phyloP scores from a whole-genome alignment of 2,888 invertebrate species.

The Parnassius glacialis region DNA sequence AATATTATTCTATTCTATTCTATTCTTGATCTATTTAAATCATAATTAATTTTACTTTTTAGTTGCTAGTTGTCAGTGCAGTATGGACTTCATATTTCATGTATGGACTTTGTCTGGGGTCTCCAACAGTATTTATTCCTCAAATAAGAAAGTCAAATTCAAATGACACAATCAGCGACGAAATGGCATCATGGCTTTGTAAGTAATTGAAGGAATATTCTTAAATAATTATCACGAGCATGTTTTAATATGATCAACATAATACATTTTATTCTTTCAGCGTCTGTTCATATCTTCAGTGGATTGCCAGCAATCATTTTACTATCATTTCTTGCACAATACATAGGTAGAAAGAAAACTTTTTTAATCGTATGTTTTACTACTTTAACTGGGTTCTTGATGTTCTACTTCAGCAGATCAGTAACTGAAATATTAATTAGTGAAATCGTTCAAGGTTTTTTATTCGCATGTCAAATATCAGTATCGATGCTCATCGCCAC shows the following conservation, averaged over 20 bases:
- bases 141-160: constrained; percentile 9
- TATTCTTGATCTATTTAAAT: no score
- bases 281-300: constrained; percentile 6
- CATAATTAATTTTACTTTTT: background rate
- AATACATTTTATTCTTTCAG: constrained; percentile 30
- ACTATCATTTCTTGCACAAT: background rate
- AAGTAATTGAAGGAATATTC: constrained; percentile 26
- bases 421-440: constrained; percentile 10
- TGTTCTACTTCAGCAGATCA: constrained; percentile 9
- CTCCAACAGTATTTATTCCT: constrained; percentile 27
- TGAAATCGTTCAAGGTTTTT: constrained; percentile 11
- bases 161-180: constrained; percentile 35
- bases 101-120: constrained; percentile 14
- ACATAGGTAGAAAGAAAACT: constrained; percentile 11
- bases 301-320: background rate
- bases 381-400: constrained; percentile 9
- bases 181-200: constrained; percentile 55
- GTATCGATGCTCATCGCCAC: constrained; percentile 23
- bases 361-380: constrained; percentile 4
- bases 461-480: constrained; percentile 8
- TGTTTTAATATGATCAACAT: background rate
- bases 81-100: constrained; percentile 9
- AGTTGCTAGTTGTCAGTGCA: constrained; percentile 1
- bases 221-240: no score
- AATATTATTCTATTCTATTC: no score